Conservation (phyloP, 2,797 vertebrate genomes). For the Pteronotus mesoamericanus region DNA sequence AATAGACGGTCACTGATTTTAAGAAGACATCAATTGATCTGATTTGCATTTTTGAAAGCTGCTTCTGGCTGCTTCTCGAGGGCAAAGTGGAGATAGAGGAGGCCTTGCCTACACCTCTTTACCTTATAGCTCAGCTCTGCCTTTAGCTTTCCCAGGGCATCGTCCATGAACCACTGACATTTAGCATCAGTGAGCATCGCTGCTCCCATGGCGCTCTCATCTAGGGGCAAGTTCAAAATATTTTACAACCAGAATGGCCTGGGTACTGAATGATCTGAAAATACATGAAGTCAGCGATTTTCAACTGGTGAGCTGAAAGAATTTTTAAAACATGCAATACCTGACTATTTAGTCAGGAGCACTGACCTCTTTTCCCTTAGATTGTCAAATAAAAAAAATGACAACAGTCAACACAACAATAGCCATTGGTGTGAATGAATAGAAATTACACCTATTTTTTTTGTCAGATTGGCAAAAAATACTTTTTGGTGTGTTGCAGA, state of each 20-base stretch:
- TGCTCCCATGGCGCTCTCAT: not conserved
- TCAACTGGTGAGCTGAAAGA: not conserved
- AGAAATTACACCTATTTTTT: not conserved
- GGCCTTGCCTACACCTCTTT: not conserved
- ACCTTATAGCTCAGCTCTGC: not conserved
- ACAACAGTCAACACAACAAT: not conserved
- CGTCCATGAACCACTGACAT: not conserved
- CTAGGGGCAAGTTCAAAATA: not conserved
- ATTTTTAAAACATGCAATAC: not conserved
- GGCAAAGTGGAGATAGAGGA: not conserved
- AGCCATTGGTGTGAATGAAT: not conserved
- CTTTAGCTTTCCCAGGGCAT: not conserved
- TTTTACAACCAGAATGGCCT: not conserved
- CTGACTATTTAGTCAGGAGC: too few species aligned
- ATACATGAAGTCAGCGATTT: not conserved
- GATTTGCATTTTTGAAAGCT: not conserved
- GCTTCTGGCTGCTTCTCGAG: not conserved
- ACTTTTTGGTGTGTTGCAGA: not conserved
- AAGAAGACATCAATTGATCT: not conserved
- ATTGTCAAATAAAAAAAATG: not conserved
- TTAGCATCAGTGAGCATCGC: not conserved
- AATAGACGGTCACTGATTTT: not conserved
- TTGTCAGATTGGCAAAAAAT: not conserved
- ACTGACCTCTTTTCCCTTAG: not conserved
- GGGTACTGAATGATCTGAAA: not conserved